Evolutionary conservation across 2,113 vertebrate species (phyloP).

Genomic region (Arizona elegans): DNA sequence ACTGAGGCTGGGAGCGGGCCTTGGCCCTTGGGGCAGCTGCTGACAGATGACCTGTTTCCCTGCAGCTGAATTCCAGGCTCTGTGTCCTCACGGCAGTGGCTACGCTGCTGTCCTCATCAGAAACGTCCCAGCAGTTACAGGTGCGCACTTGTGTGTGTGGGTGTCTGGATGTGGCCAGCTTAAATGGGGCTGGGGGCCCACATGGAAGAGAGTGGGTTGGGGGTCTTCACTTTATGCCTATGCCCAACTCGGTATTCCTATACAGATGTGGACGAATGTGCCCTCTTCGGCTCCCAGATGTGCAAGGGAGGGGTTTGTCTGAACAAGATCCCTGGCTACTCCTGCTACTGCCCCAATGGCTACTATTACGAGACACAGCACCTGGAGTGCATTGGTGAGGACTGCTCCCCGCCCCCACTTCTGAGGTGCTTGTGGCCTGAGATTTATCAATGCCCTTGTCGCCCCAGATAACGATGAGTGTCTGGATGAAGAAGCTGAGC

Average conservation of each 20-base stretch:
- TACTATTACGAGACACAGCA: slow-evolving; percentile 77
- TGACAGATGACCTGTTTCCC: neutral
- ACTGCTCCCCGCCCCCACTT: too few species aligned
- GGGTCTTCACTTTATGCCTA: neutral
- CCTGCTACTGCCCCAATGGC: slow-evolving; percentile 85
- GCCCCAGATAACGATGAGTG: slow-evolving; percentile 83
- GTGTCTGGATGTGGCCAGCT: neutral
- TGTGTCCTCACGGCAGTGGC: slow-evolving; percentile 83
- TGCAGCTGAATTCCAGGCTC: slow-evolving; percentile 75
- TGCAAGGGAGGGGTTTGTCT: slow-evolving; percentile 87
- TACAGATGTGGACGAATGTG: slow-evolving; percentile 88
- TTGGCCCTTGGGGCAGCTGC: neutral
- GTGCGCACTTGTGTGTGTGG: slow-evolving; percentile 41
- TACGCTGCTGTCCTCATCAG: slow-evolving; percentile 61
- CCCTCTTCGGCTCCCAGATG: slow-evolving; percentile 78
- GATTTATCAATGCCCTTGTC: neutral
- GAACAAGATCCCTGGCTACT: slow-evolving; percentile 84
- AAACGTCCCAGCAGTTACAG: slow-evolving; percentile 65
- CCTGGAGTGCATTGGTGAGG: slow-evolving; percentile 83
- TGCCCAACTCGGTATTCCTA: neutral
- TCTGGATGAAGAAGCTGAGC: slow-evolving; percentile 71
- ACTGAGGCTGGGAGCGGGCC: neutral
- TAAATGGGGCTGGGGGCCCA: neutral
- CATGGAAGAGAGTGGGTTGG: neutral
- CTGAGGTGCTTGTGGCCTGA: neutral